Percentiles rank a stretch among this genome's conserved stretches.
Evolutionary conservation across 2,113 vertebrate genomes (phyloP).

Genomic region (Progne subis): DNA sequence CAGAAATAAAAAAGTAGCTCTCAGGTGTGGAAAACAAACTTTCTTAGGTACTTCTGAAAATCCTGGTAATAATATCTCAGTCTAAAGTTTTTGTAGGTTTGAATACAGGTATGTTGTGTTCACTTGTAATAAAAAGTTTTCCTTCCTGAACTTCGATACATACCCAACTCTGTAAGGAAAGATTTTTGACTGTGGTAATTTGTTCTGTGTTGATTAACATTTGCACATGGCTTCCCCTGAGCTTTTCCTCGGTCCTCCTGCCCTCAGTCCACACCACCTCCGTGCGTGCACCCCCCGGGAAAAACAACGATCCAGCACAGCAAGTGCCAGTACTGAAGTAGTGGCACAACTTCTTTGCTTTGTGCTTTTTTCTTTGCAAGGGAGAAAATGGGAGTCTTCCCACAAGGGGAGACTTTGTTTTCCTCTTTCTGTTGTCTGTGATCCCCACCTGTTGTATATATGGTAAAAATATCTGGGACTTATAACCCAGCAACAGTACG

Average conservation of each 20-base stretch:
- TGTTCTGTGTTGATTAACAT: neutral
- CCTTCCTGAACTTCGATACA: neutral
- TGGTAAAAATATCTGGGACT: constrained; percentile 72
- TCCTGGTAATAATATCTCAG: neutral
- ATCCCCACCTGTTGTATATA: constrained; percentile 76
- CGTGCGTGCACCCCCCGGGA: accelerated
- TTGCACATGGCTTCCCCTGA: neutral
- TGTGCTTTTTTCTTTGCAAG: neutral
- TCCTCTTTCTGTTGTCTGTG: constrained; percentile 24
- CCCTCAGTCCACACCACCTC: neutral
- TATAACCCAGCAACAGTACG: constrained; percentile 66
- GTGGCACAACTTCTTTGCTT: neutral
- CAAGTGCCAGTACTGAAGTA: neutral
- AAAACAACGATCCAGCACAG: neutral
- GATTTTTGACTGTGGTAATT: neutral
- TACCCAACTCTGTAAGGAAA: neutral
- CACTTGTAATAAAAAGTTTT: neutral
- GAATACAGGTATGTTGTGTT: neutral
- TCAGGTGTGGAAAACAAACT: neutral
- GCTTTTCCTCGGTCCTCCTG: neutral
- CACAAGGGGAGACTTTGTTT: constrained; percentile 48
- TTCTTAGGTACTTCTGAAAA: neutral
- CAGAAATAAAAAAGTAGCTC: neutral
- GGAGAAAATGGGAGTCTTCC: constrained; percentile 37
- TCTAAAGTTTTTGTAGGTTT: neutral